Percentiles rank a stretch among this genome's conserved stretches.
Conservation (phyloP, 2,797 vertebrate species). For the Phrynocephalus vlangalii region DNA sequence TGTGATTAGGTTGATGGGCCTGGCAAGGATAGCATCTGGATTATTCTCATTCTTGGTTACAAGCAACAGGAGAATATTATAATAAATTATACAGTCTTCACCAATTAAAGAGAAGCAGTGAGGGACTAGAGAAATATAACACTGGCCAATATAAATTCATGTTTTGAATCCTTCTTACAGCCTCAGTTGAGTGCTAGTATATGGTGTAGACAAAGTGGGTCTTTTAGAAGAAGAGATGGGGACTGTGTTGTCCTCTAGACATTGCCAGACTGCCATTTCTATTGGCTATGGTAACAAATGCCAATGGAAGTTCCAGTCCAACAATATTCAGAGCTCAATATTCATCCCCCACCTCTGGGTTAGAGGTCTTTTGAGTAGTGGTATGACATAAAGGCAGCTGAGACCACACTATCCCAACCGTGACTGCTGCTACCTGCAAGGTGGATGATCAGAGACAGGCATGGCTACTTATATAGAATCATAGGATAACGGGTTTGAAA, state of each 20-base stretch:
- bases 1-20: not conserved
- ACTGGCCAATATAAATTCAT: conserved; percentile 6
- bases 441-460: not conserved
- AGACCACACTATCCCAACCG: no score
- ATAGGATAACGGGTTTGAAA: no score
- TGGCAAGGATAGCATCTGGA: not conserved
- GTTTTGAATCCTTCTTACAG: conserved; percentile 24
- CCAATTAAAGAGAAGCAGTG: conserved; percentile 28
- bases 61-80: conserved; percentile 15
- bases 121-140: conserved; percentile 26
- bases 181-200: not conserved
- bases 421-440: not conserved
- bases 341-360: not conserved
- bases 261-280: not conserved
- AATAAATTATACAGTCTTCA: not conserved
- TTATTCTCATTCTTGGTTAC: not conserved
- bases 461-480: not conserved
- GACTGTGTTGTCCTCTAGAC: not conserved
- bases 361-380: not conserved
- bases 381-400: not conserved
- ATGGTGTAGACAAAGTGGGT: not conserved
- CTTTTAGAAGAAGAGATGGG: not conserved
- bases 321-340: not conserved
- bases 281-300: not conserved
- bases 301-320: not conserved